These are phyloP conservation scores for Nebria brevicollis DNA, from an alignment of 2,888 invertebrate genomes.

Conservation along the genomic window DNA sequence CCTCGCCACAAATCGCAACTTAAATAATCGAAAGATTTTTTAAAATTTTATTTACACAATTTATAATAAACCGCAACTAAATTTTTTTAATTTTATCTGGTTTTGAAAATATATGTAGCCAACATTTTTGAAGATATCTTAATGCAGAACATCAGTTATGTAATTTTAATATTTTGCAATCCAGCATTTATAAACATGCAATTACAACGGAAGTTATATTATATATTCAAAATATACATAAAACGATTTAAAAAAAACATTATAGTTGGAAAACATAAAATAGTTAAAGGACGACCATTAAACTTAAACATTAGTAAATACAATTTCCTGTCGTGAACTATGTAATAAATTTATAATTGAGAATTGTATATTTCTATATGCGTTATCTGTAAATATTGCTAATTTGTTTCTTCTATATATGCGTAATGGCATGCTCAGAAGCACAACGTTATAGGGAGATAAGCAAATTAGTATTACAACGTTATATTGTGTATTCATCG, in stretches of 20 bases:
- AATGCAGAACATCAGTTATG: too few relatives aligned
- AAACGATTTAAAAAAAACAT: neutral
- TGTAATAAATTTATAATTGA: neutral
- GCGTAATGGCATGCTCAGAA: neutral
- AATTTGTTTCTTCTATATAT: conserved; percentile 1
- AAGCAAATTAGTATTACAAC: neutral
- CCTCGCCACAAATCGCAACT: too few relatives aligned
- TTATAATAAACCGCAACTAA: too few relatives aligned
- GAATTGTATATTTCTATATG: neutral
- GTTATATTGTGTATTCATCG: neutral
- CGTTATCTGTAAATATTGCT: neutral
- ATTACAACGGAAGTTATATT: neutral
- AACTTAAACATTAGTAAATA: neutral
- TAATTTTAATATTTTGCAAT: too few relatives aligned
- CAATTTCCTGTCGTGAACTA: neutral
- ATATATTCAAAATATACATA: neutral
- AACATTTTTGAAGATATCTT: too few relatives aligned
- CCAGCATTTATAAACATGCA: neutral
- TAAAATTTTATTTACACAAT: too few relatives aligned
- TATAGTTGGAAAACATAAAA: neutral
- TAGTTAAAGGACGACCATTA: neutral
- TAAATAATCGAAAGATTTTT: too few relatives aligned
- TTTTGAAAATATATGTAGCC: too few relatives aligned
- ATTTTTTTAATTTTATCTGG: too few relatives aligned
- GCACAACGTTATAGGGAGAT: neutral